Conservation (phyloP, 1,140 invertebrate species). For the Idris sp. region DNA sequence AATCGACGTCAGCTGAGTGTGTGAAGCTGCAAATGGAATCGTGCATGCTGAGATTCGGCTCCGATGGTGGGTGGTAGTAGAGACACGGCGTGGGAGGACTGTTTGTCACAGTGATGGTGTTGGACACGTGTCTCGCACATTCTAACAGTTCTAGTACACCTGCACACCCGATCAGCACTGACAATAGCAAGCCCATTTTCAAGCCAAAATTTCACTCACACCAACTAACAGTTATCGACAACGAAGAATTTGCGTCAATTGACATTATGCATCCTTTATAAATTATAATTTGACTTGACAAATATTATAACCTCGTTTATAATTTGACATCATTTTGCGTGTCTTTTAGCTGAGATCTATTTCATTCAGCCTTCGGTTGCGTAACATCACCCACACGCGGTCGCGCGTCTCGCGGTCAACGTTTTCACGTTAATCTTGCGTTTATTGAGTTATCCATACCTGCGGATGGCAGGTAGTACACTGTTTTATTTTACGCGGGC, state of each 20-base stretch:
- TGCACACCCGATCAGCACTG: slow-evolving; percentile 84
- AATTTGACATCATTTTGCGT: no score
- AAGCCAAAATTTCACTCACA: slow-evolving; percentile 12
- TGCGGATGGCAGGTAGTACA: slow-evolving; percentile 66
- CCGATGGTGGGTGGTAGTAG: slow-evolving; percentile 69
- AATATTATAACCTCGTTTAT: no score
- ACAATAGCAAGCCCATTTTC: slow-evolving; percentile 84
- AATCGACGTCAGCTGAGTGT: slow-evolving; percentile 63
- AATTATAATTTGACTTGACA: no score
- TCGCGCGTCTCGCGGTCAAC: slow-evolving; percentile 26
- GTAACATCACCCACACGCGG: slow-evolving; percentile 56
- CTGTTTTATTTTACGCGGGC: slow-evolving; percentile 73
- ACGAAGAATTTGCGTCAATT: no score
- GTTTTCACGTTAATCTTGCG: slow-evolving; percentile 59
- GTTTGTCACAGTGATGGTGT: slow-evolving; percentile 71
- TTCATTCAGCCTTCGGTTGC: no score
- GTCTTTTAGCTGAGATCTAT: no score
- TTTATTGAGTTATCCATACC: slow-evolving; percentile 71
- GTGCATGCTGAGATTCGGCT: slow-evolving; percentile 66
- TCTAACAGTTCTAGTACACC: slow-evolving; percentile 84
- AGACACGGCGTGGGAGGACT: slow-evolving; percentile 68
- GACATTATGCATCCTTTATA: no score
- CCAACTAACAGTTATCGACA: slow-evolving; percentile 6
- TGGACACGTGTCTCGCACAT: slow-evolving; percentile 79
- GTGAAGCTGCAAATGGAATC: slow-evolving; percentile 71